Evolutionary conservation across 2,888 invertebrate genomes (phyloP), one percentile per base, ranked within the genome.

Genomic region (Drosophila quinaria): DNA sequence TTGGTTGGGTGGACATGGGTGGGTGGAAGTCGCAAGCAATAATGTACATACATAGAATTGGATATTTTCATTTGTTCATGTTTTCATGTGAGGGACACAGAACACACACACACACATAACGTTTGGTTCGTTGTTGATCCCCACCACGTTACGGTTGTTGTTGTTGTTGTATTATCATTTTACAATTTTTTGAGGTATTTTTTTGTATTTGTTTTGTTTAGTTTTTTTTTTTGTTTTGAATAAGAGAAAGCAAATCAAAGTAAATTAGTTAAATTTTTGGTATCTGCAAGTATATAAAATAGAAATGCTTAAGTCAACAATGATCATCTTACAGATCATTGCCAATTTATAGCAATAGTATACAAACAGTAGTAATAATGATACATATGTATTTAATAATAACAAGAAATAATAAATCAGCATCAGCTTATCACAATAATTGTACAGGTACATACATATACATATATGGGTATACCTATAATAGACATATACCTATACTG

Each of bases 231-330:
- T 70, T 84, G 75, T 81, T 86, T 91, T 91, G 88, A 91, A 91
- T 91, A 91, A 91, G 91, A 91, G 88, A 91, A 91, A 91, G 91
- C 89, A 91, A 91, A 91, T 91, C 89, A 91, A 90, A 91, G 90
- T 87, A 88, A 88, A 91, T 91, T 91, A 91, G 91, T 90, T 91
- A 90, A 89, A 87, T 87, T 86, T 85, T 85, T 87, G 87, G 83
- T 82, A 89, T 89, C 89, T 90, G 89, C 85, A 88, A 90, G 78
- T 88, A 89, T 81, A 82, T 85, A 90, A 84, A 81, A 80, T 87
- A 87, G 86, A 86, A 88, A 87, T 87, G 81, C 89, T 90, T 85
- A 90, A 87, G 80, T 87, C 90, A 90, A 89, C 89, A 89, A 90
- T 89, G 90, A 85, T 78, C 89, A 62, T 65, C 54, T 67, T 59